A percentile compares a stretch with the other conserved stretches of the same genome.
Conservation (phyloP, 1,140 invertebrate genomes). For the Cydia pomonella region DNA sequence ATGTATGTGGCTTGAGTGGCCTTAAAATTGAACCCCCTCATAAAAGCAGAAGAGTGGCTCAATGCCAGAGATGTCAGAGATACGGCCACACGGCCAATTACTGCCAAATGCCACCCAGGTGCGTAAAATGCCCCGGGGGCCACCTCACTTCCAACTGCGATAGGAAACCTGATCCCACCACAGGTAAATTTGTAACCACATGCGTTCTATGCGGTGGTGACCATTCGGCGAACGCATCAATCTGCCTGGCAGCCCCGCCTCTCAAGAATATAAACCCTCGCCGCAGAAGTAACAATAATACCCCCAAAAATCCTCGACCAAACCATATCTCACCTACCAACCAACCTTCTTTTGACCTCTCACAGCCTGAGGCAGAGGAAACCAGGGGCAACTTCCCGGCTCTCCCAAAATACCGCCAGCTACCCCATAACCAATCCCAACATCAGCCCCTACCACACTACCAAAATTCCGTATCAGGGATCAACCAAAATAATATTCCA, state of each 20-base stretch:
- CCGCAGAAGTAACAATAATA: background rate
- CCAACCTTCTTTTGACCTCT: too few relatives aligned
- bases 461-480: too few relatives aligned
- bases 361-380: too few relatives aligned
- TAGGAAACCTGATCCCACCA: background rate
- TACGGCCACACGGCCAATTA: constrained; percentile 57
- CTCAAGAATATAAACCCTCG: background rate
- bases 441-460: too few relatives aligned
- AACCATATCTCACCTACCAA: too few relatives aligned
- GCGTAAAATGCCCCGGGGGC: constrained; percentile 56
- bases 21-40: constrained; percentile 44
- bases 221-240: constrained; percentile 41
- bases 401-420: too few relatives aligned
- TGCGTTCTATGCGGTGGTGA: constrained; percentile 37
- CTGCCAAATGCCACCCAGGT: constrained; percentile 47
- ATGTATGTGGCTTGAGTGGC: background rate
- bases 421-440: too few relatives aligned
- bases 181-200: background rate
- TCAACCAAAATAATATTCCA: too few relatives aligned
- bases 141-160: constrained; percentile 41
- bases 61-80: constrained; percentile 57
- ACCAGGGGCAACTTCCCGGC: too few relatives aligned
- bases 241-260: constrained; percentile 23
- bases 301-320: background rate
- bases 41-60: constrained; percentile 45